Percentiles rank a stretch among this genome's conserved stretches.
Conservation (phyloP, 2,113 vertebrate genomes). For the Neolamprologus tretocephalus region DNA sequence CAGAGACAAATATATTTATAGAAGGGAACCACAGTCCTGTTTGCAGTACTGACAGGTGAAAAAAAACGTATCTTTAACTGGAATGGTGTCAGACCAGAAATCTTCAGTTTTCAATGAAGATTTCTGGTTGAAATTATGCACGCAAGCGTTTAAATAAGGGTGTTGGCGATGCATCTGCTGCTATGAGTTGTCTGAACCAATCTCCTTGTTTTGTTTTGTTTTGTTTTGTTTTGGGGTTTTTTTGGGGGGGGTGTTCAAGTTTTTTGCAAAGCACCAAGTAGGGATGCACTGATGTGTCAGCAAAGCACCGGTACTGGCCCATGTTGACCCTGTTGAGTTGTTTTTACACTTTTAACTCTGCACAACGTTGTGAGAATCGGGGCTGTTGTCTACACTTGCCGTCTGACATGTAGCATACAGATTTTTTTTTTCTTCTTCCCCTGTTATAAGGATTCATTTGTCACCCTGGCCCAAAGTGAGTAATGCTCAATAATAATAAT, state of each 20-base stretch:
- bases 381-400: not conserved
- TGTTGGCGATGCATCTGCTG: slow-evolving; percentile 26
- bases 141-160: not conserved
- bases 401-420: not conserved
- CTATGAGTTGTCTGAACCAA: slow-evolving; percentile 1
- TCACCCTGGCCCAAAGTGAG: not conserved
- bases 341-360: not conserved
- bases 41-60: not conserved
- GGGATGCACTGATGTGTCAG: not conserved
- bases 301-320: not conserved
- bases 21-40: slow-evolving; percentile 26
- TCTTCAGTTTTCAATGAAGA: not conserved
- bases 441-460: not conserved
- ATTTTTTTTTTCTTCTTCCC: not conserved
- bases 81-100: not conserved
- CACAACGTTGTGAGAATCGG: not conserved
- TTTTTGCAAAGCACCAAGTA: not conserved
- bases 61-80: not conserved
- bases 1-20: slow-evolving; percentile 9
- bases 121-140: slow-evolving; percentile 13
- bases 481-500: not conserved
- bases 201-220: not conserved
- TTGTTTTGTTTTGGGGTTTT: not conserved
- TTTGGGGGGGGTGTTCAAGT: accelerated
- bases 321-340: not conserved